phyloP scores from a whole-genome alignment of 2,113 vertebrate species.

The Baryphthengus martii region DNA sequence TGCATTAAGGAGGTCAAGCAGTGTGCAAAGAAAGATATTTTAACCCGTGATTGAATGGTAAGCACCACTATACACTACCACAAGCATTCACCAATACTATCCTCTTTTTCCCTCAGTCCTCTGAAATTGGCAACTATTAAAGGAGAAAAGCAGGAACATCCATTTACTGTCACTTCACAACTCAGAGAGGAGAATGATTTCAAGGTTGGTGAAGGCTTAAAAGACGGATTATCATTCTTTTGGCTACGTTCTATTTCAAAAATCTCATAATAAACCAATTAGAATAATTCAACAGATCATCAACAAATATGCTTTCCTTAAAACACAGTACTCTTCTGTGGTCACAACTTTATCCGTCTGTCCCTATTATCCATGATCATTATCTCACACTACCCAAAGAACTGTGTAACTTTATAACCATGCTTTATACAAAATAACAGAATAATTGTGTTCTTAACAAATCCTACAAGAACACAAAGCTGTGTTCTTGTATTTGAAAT shows the following conservation, averaged over 20 bases:
- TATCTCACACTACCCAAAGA: neutral
- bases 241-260: neutral
- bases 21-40: neutral
- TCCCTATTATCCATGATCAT: neutral
- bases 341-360: neutral
- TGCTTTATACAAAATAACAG: neutral
- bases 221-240: neutral
- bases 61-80: rapidly evolving
- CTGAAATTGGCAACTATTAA: neutral
- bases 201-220: neutral
- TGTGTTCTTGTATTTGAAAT: neutral
- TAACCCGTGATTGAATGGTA: neutral
- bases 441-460: neutral
- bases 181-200: neutral
- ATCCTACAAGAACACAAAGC: neutral
- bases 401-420: neutral
- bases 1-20: neutral
- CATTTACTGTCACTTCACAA: neutral
- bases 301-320: neutral
- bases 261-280: neutral
- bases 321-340: neutral
- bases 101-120: neutral
- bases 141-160: neutral
- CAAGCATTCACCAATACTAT: neutral
- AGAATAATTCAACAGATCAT: neutral